Evolutionary conservation across 2,113 vertebrate genomes (phyloP).

Genomic region (Stercorarius parasiticus): DNA sequence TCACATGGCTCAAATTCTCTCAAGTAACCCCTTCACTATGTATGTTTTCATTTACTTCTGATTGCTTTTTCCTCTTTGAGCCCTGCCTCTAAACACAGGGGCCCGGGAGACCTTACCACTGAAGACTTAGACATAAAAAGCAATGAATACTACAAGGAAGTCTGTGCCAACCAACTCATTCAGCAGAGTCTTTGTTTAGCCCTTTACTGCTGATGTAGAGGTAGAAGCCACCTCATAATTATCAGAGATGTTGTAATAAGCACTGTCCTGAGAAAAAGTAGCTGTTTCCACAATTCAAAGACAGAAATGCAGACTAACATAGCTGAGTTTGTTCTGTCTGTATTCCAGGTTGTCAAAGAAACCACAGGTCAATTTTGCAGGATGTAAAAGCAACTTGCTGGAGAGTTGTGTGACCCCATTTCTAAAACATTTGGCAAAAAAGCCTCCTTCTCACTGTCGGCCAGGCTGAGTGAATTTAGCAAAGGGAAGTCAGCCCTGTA

Average conservation of each 20-base stretch:
- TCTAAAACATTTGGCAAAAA: constrained; percentile 1
- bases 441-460: background rate
- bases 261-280: background rate
- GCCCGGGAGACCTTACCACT: background rate
- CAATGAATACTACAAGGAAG: background rate
- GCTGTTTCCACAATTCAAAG: background rate
- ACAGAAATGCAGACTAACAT: background rate
- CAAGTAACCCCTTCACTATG: background rate
- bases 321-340: background rate
- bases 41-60: background rate
- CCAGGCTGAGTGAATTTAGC: background rate
- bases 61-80: background rate
- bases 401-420: constrained; percentile 2
- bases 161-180: background rate
- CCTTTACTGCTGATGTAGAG: background rate
- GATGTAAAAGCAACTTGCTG: background rate
- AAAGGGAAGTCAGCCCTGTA: background rate
- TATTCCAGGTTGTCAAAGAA: constrained; percentile 23
- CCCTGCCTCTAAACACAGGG: background rate
- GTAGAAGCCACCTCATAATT: background rate
- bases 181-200: background rate
- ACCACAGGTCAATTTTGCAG: constrained; percentile 3
- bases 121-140: background rate
- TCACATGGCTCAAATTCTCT: background rate
- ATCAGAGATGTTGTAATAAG: background rate